These are phyloP conservation scores for Allygus modestus DNA, from an alignment of 2,888 invertebrate species.

Conservation along the genomic window DNA sequence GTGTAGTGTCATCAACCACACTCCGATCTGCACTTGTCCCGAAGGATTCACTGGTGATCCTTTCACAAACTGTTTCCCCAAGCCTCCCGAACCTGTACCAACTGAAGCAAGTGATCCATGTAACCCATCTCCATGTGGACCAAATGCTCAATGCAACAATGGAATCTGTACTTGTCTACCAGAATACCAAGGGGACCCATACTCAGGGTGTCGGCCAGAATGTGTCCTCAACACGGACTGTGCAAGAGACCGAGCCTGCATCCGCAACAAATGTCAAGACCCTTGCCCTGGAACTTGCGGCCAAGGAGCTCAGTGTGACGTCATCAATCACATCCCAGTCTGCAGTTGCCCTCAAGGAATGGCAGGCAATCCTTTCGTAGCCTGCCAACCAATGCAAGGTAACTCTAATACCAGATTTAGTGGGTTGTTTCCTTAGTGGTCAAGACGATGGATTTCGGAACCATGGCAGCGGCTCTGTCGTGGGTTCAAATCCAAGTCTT, in stretches of 20 bases:
- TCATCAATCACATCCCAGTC: slow-evolving; percentile 83
- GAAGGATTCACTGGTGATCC: slow-evolving; percentile 77
- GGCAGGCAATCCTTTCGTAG: slow-evolving; percentile 85
- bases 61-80: slow-evolving; percentile 76
- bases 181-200: slow-evolving; percentile 74
- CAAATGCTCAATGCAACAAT: slow-evolving; percentile 80
- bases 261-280: slow-evolving; percentile 85
- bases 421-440: too few relatives aligned
- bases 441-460: too few relatives aligned
- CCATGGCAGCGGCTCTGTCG: too few relatives aligned
- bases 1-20: slow-evolving; percentile 74
- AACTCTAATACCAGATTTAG: too few relatives aligned
- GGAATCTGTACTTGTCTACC: slow-evolving; percentile 69
- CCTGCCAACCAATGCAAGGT: slow-evolving; percentile 80
- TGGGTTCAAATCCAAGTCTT: too few relatives aligned
- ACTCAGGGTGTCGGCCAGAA: slow-evolving; percentile 83
- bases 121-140: slow-evolving; percentile 84
- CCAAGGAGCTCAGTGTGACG: slow-evolving; percentile 84
- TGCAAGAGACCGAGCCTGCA: slow-evolving; percentile 82
- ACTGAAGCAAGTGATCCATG: slow-evolving; percentile 76
- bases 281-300: slow-evolving; percentile 91
- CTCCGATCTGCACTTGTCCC: slow-evolving; percentile 76
- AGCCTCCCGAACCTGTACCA: slow-evolving; percentile 74
- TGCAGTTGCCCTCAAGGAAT: slow-evolving; percentile 83
- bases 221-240: slow-evolving; percentile 88